A percentile compares a stretch with the other conserved stretches of the same genome.
These are phyloP conservation scores for Tachystola acroxantha DNA, from an alignment of 2,888 invertebrate genomes.

Conservation along the genomic window DNA sequence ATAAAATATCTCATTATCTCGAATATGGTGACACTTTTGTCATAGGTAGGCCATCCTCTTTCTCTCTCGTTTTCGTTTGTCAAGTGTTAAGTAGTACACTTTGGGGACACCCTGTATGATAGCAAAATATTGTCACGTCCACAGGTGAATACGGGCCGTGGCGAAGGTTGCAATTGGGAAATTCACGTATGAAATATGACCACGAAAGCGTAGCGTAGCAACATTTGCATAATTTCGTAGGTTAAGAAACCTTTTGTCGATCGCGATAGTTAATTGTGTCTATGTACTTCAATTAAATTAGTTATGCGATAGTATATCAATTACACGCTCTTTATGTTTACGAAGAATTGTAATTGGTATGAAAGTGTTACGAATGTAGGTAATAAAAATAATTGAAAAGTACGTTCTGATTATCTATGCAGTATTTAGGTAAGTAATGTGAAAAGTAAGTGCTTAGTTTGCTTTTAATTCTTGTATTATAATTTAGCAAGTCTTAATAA, in stretches of 20 bases:
- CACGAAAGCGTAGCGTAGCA: slow-evolving; percentile 32
- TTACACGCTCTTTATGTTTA: slow-evolving; percentile 10
- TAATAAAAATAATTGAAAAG: too few relatives aligned
- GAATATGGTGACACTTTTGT: too few relatives aligned
- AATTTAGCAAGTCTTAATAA: too few relatives aligned
- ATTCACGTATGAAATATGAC: slow-evolving; percentile 33
- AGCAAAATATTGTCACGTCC: slow-evolving; percentile 38
- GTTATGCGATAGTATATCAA: slow-evolving; percentile 19
- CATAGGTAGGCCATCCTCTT: too few relatives aligned
- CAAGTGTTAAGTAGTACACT: too few relatives aligned
- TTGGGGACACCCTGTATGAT: slow-evolving; percentile 11
- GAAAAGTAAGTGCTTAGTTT: too few relatives aligned
- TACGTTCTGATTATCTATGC: too few relatives aligned
- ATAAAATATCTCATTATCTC: too few relatives aligned
- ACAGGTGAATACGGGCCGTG: slow-evolving; percentile 18
- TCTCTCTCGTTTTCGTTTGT: too few relatives aligned
- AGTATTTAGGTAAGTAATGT: too few relatives aligned
- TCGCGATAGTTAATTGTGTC: slow-evolving; percentile 16
- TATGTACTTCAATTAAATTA: slow-evolving; percentile 27
- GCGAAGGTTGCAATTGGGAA: slow-evolving; percentile 32
- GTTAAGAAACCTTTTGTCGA: slow-evolving; percentile 37
- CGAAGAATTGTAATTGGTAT: slow-evolving; percentile 11
- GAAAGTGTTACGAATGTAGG: too few relatives aligned
- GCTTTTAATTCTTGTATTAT: too few relatives aligned
- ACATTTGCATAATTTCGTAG: slow-evolving; percentile 42